These are phyloP conservation scores for Fulica atra DNA, from an alignment of 2,113 vertebrate species.

Conservation along the genomic window DNA sequence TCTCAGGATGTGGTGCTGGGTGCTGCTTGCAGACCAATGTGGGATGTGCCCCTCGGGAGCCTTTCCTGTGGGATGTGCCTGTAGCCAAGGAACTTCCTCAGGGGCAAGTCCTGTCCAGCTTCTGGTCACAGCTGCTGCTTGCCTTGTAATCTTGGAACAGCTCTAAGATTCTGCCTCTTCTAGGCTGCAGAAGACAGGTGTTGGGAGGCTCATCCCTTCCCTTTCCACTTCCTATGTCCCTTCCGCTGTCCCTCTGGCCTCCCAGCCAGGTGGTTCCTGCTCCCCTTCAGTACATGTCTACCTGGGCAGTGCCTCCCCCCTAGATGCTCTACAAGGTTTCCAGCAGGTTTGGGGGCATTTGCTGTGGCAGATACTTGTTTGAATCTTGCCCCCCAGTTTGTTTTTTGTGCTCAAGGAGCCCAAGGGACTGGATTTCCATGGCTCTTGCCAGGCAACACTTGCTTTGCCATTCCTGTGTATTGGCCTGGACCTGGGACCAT, in stretches of 20 bases:
- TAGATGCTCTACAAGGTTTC: not conserved
- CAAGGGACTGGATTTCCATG: not conserved
- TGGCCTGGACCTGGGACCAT: not conserved
- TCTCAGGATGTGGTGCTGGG: not conserved
- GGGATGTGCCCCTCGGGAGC: not conserved
- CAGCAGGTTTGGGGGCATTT: not conserved
- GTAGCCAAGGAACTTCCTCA: not conserved
- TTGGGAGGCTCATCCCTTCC: not conserved
- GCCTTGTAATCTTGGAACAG: not conserved
- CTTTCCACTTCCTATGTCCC: not conserved
- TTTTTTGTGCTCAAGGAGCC: not conserved
- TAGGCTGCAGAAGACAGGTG: not conserved
- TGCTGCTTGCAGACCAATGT: not conserved
- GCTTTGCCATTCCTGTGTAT: not conserved
- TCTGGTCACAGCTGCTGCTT: not conserved
- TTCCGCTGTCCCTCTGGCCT: not conserved
- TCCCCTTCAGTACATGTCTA: not conserved
- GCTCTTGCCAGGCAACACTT: not conserved
- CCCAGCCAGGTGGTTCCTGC: not conserved
- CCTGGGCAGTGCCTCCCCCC: not conserved
- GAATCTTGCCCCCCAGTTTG: not conserved
- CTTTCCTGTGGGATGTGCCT: not conserved
- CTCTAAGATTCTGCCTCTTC: not conserved
- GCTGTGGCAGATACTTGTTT: not conserved
- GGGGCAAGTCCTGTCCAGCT: not conserved